Evolutionary conservation across 2,113 vertebrate species (phyloP), one percentile per base, ranked within the genome.

Genomic region (Caranx melampygus): DNA sequence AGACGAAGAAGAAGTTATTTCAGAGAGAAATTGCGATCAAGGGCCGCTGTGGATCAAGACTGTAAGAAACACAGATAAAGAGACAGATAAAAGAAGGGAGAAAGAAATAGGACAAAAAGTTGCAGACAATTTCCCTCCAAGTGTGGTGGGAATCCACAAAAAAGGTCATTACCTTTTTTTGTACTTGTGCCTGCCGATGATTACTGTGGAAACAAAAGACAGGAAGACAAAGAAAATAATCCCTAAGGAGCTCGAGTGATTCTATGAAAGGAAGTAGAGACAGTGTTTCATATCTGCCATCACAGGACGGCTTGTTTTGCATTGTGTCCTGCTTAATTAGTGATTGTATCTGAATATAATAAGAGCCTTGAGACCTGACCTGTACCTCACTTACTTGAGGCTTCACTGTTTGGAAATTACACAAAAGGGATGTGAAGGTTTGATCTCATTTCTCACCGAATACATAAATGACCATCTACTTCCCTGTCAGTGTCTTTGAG

Each of bases 141-240:
- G 13, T 40, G 47, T 45, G 60, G 12, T 3, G 33, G 63, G 31
- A 72, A 51, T 69, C 61, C 5, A 71, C 77, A 59, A 72, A 84
- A 71, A 79, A 63, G 77, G 69, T 79, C 59, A 80, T 62, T 55
- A 73, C 40, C 5, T 78, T 44, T 14, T 68, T 91, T 85, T 87
- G 55, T 82, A 6, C 59, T 80, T 68, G 3, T 18, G 45, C 76
- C 54, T 80, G 47, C 4, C 72, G 81, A 77, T 83, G 70, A 88
- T 83, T 69, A 72, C 13, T 12, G 21, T 49, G 83, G 75, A 75
- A 88, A 89, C 81, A 90, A 86, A 82, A 86, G 63, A 72, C 3
- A 5, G 8, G 51, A 44, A 60, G 72, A 82, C 49, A 79, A 73
- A 64, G 79, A 59, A 52, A 72, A 45, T 61, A 70, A 89, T 87